These are phyloP conservation scores for Okamejei kenojei DNA, from an alignment of 2,797 vertebrate species.

Conservation along the genomic window DNA sequence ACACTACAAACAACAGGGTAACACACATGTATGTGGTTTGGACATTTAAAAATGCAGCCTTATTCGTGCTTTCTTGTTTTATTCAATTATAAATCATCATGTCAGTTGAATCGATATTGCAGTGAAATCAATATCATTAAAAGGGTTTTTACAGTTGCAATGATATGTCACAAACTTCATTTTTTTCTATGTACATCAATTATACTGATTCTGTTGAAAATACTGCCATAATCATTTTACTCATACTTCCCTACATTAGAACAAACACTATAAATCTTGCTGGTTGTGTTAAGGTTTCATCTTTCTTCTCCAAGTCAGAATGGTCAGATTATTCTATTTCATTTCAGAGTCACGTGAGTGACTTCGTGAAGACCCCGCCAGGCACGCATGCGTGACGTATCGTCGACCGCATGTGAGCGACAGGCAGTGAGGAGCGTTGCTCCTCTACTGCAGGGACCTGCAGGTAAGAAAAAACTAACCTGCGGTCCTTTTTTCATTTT, in stretches of 20 bases:
- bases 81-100: conserved; percentile 20
- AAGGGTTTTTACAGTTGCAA: background rate
- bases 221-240: conserved; percentile 26
- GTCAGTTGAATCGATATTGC: conserved; percentile 21
- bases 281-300: background rate
- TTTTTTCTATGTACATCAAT: conserved; percentile 23
- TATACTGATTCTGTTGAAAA: background rate
- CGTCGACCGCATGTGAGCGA: too few relatives aligned
- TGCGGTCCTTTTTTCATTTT: too few relatives aligned
- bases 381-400: too few relatives aligned
- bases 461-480: too few relatives aligned
- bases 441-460: too few relatives aligned
- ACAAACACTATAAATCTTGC: background rate
- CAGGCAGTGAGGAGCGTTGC: too few relatives aligned
- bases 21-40: background rate
- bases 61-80: background rate
- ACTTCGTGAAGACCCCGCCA: too few relatives aligned
- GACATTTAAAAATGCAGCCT: background rate
- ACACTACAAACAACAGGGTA: background rate
- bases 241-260: background rate
- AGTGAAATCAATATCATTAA: conserved; percentile 37
- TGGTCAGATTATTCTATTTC: too few relatives aligned
- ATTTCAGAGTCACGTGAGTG: too few relatives aligned
- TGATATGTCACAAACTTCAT: background rate
- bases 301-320: background rate